Evolutionary conservation across 2,113 vertebrate genomes (phyloP).

Genomic region (Sprattus sprattus): DNA sequence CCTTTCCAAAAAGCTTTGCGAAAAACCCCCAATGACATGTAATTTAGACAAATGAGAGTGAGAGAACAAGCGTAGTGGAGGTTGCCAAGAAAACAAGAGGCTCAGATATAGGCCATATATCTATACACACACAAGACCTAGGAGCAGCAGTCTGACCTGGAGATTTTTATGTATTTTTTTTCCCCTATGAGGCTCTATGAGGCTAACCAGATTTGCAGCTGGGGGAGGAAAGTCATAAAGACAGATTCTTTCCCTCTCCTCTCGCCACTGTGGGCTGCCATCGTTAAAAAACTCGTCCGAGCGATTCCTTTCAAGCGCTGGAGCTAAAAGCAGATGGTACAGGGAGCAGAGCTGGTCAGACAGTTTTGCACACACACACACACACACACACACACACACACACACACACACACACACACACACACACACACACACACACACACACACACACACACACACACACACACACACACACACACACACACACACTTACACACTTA

Average conservation of each 20-base stretch:
- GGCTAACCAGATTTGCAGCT: conserved; percentile 32
- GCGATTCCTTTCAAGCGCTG: background rate
- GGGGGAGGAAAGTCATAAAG: conserved; percentile 26
- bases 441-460: conserved; percentile 19
- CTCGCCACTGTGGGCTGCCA: conserved; percentile 29
- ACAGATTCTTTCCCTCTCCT: conserved; percentile 12
- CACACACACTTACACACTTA: conserved; percentile 4
- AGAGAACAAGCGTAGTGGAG: background rate
- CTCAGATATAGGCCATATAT: background rate
- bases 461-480: conserved; percentile 15
- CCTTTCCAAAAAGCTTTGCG: background rate
- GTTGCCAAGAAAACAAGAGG: background rate
- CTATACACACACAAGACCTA: background rate
- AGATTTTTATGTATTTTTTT: background rate
- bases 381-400: no score
- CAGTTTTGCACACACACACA: no score
- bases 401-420: no score
- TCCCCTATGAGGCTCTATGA: background rate
- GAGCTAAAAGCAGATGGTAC: conserved; percentile 34
- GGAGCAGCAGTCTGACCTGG: background rate
- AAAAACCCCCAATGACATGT: conserved; percentile 4
- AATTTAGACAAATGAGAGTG: background rate
- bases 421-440: conserved; percentile 25
- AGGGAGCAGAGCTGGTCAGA: conserved; percentile 17
- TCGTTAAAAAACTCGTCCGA: background rate